These are phyloP conservation scores for Euthynnus affinis DNA, from an alignment of 2,797 vertebrate genomes.

Conservation along the genomic window DNA sequence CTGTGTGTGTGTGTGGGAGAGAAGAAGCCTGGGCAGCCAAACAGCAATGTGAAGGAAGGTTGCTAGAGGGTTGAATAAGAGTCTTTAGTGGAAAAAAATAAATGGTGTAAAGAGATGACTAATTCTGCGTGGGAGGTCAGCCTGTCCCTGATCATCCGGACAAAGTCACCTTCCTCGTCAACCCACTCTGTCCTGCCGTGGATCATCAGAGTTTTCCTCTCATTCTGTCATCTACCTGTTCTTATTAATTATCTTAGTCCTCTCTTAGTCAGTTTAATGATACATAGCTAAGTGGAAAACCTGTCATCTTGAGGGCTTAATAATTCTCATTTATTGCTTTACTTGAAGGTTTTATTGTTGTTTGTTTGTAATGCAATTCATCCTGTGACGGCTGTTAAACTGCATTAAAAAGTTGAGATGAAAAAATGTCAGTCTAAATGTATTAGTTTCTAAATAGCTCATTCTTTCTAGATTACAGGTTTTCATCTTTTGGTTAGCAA, in stretches of 20 bases:
- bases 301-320: not conserved
- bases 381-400: not conserved
- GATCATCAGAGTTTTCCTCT: conserved; percentile 26
- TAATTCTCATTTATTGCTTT: not conserved
- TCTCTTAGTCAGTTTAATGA: not conserved
- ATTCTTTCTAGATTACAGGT: not conserved
- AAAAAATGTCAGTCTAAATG: not conserved
- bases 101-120: conserved; percentile 84
- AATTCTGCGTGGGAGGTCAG: conserved; percentile 86
- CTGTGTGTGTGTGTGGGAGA: conserved; percentile 36
- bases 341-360: not conserved
- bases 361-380: not conserved
- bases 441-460: not conserved
- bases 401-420: not conserved
- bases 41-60: conserved; percentile 68
- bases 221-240: not conserved
- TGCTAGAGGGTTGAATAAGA: conserved; percentile 77
- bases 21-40: conserved; percentile 57
- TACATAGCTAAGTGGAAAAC: not conserved
- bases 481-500: not conserved
- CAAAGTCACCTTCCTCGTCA: conserved; percentile 62
- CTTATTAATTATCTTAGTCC: not conserved
- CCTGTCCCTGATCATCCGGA: conserved; percentile 80
- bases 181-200: conserved; percentile 47
- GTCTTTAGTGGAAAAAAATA: conserved; percentile 66